Base-by-base conservation (phyloP, 2,113 vertebrate species). In the Brienomyrus brachyistius region DNA sequence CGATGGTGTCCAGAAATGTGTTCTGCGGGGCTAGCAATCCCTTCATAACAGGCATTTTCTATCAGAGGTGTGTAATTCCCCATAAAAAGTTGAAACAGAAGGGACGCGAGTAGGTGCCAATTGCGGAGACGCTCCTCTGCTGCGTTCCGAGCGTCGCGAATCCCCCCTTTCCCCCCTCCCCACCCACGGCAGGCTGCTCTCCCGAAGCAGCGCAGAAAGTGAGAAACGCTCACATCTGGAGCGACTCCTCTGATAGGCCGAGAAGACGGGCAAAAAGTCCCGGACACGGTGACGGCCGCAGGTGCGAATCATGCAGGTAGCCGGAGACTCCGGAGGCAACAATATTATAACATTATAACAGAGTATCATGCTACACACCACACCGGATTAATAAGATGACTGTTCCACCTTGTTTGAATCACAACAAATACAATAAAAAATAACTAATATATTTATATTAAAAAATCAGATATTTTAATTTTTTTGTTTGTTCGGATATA, bases 41-140 rank as follows among this genome's bases (percentile, higher is more conserved):
- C 90, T 99, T 99, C 98, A 99, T 99, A 92, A 99, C 98, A 95
- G 98, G 98, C 98, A 99, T 99, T 93, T 97, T 99, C 97, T 96
- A 97, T 96, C 95, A 92, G 90, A 56, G 88, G 92, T 96, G 95
- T 96, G 95, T 94, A 95, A 97, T 97, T 97, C 97, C 96, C 98
- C 98, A 99, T 99, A 97, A 99, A 62, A 99, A 99, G 95, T 96
- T 94, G 91, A 91, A 80, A 89, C 89, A 90, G 92, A 90, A 93
- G 91, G 91, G 92, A 89, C 91, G 93, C 27, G 92, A 91, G 90
- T 74, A 27, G 88, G 84, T 90, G 80, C 59, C 88, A 88, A 90
- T 80, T 91, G 92, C 90, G 91, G 91, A 89, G 56, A 92, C 93
- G 92, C 91, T 83, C 83, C 80, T 10, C 88, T 87, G 80, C 54